Evolutionary conservation across 2,888 invertebrate genomes (phyloP).

Genomic region (Hipparchia sbordonii): DNA sequence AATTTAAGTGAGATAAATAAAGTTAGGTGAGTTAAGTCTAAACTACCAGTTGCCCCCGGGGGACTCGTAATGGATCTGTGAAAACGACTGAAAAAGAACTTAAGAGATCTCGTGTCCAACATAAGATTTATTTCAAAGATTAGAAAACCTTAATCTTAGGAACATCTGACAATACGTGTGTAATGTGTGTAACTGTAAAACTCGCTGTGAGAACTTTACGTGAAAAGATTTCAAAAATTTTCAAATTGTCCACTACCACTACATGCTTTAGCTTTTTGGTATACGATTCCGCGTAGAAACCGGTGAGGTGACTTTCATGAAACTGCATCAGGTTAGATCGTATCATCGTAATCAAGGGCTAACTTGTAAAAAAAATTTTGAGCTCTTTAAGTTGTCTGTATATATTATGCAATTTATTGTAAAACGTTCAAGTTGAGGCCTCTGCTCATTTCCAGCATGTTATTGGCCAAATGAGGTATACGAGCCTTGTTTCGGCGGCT

Average conservation of each 20-base stretch:
- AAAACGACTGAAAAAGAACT: slow-evolving; percentile 67
- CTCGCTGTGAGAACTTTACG: neutral
- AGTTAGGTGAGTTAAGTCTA: slow-evolving; percentile 53
- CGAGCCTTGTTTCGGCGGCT: slow-evolving; percentile 76
- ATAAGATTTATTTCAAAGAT: slow-evolving; percentile 64
- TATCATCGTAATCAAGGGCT: too few relatives aligned
- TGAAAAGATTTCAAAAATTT: neutral
- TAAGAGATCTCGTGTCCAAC: slow-evolving; percentile 59
- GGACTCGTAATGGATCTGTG: slow-evolving; percentile 69
- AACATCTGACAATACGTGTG: slow-evolving; percentile 5
- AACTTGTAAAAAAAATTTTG: too few relatives aligned
- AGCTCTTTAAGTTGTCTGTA: too few relatives aligned
- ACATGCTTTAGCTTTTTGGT: too few relatives aligned
- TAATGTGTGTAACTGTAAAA: slow-evolving; percentile 1
- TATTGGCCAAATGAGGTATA: slow-evolving; percentile 75
- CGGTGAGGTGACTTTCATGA: too few relatives aligned
- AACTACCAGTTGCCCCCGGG: slow-evolving; percentile 57
- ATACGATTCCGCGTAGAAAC: too few relatives aligned
- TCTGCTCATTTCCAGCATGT: slow-evolving; percentile 56
- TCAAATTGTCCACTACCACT: too few relatives aligned
- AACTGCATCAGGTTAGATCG: too few relatives aligned
- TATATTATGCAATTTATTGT: too few relatives aligned
- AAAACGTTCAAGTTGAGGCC: too few relatives aligned
- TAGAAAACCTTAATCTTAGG: slow-evolving; percentile 16
- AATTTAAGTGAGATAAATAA: slow-evolving; percentile 29